phyloP scores from a whole-genome alignment of 2,113 vertebrate genomes.

The Syngnathus scovelli region DNA sequence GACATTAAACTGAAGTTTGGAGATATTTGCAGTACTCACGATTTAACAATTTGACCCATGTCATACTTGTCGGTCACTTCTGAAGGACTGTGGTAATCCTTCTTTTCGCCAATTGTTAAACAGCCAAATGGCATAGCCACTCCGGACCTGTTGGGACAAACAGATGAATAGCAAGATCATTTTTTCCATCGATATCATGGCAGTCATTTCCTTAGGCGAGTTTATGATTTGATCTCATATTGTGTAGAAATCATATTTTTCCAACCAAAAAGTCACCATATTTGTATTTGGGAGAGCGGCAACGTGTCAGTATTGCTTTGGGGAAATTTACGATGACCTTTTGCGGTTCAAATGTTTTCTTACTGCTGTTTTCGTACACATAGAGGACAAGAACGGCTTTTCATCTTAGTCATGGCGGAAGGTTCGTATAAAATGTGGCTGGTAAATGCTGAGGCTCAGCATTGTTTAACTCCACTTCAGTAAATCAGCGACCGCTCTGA shows the following conservation, averaged over 20 bases:
- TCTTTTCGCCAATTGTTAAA: slow-evolving; percentile 93
- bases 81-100: slow-evolving; percentile 94
- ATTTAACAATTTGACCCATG: slow-evolving; percentile 95
- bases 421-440: slow-evolving; percentile 19
- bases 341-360: neutral
- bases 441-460: slow-evolving; percentile 11
- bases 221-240: neutral
- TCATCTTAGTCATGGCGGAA: slow-evolving; percentile 4
- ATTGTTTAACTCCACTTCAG: slow-evolving; percentile 15
- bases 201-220: neutral
- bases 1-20: neutral
- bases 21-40: slow-evolving; percentile 75
- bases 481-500: slow-evolving; percentile 26
- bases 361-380: neutral
- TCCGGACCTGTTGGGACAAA: slow-evolving; percentile 66
- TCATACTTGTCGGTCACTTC: slow-evolving; percentile 99
- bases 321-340: neutral
- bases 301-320: neutral
- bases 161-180: neutral
- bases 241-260: neutral
- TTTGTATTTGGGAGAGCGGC: neutral
- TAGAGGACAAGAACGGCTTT: neutral
- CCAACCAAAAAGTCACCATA: neutral
- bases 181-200: neutral
- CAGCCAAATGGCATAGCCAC: slow-evolving; percentile 98